A percentile compares a stretch with the other conserved stretches of the same genome.
Evolutionary conservation across 2,113 vertebrate species (phyloP).

Genomic region (Paedocypris sp.): DNA sequence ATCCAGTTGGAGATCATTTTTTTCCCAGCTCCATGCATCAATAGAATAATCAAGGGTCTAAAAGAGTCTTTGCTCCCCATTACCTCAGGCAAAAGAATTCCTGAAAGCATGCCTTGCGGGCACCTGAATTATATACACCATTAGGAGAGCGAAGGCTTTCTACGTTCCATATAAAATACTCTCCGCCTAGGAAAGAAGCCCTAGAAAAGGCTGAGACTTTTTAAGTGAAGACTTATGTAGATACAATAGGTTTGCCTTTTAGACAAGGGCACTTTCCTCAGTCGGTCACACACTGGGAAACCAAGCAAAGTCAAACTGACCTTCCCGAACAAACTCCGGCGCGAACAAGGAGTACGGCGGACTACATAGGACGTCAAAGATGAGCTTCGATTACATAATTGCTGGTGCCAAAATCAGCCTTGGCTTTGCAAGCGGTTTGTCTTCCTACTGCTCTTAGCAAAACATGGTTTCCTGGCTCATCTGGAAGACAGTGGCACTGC

Average conservation of each 20-base stretch:
- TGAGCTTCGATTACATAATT: slow-evolving; percentile 68
- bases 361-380: slow-evolving; percentile 1
- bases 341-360: neutral
- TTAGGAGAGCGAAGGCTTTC: slow-evolving; percentile 87
- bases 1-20: slow-evolving; percentile 93
- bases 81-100: slow-evolving; percentile 98
- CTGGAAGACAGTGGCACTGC: slow-evolving; percentile 79
- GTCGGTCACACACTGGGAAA: slow-evolving; percentile 15
- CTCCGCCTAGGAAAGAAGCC: slow-evolving; percentile 57
- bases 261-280: slow-evolving; percentile 18
- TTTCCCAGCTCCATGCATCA: slow-evolving; percentile 93
- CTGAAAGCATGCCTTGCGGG: slow-evolving; percentile 98
- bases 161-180: slow-evolving; percentile 87
- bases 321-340: slow-evolving; percentile 14
- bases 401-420: slow-evolving; percentile 79
- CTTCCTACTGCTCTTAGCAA: slow-evolving; percentile 95
- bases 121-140: slow-evolving; percentile 99
- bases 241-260: slow-evolving; percentile 65
- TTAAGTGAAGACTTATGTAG: slow-evolving; percentile 86
- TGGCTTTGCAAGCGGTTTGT: slow-evolving; percentile 83
- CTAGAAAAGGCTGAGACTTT: slow-evolving; percentile 71
- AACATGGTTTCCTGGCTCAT: slow-evolving; percentile 79
- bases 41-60: slow-evolving; percentile 98
- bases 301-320: neutral
- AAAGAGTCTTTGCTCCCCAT: slow-evolving; percentile 95